Evolutionary conservation across 2,797 vertebrate species (phyloP).

Genomic region (Enteromius argenteus): DNA sequence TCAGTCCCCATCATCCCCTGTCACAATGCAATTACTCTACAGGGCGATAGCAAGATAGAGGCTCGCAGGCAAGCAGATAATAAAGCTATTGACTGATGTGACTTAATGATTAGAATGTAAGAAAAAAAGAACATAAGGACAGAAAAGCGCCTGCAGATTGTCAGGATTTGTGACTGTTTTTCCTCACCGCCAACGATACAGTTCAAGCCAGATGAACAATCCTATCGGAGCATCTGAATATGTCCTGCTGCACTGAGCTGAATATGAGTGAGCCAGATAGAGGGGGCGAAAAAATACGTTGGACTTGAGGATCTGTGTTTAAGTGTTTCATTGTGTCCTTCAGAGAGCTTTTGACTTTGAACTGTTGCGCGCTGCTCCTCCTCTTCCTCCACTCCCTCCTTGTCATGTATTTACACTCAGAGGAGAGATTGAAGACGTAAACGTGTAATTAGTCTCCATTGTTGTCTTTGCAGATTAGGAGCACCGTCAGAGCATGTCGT

Average conservation of each 20-base stretch:
- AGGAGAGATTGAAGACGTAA: constrained; percentile 63
- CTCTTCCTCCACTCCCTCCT: constrained; percentile 57
- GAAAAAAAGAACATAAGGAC: constrained; percentile 90
- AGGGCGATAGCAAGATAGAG: constrained; percentile 95
- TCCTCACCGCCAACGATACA: constrained; percentile 42
- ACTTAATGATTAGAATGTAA: constrained; percentile 94
- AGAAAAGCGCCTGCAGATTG: constrained; percentile 87
- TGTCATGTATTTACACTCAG: constrained; percentile 62
- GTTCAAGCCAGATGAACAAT: constrained; percentile 39
- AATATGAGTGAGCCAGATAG: constrained; percentile 13
- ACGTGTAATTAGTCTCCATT: constrained; percentile 68
- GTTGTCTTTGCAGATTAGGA: constrained; percentile 67
- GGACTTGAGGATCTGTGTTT: constrained; percentile 27
- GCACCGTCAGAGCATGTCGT: constrained; percentile 58
- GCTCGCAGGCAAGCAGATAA: constrained; percentile 92
- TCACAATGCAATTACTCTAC: constrained; percentile 95
- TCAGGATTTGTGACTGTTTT: constrained; percentile 69
- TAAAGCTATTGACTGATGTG: constrained; percentile 96
- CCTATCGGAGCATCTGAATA: constrained; percentile 44
- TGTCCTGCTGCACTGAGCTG: constrained; percentile 31
- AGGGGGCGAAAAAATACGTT: constrained; percentile 7
- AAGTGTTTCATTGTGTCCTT: constrained; percentile 59
- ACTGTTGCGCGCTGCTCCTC: constrained; percentile 55
- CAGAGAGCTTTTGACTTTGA: constrained; percentile 64
- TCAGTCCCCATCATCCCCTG: constrained; percentile 92